Evolutionary conservation across 2,888 invertebrate genomes (phyloP).

Genomic region (Dasypogon diadema): DNA sequence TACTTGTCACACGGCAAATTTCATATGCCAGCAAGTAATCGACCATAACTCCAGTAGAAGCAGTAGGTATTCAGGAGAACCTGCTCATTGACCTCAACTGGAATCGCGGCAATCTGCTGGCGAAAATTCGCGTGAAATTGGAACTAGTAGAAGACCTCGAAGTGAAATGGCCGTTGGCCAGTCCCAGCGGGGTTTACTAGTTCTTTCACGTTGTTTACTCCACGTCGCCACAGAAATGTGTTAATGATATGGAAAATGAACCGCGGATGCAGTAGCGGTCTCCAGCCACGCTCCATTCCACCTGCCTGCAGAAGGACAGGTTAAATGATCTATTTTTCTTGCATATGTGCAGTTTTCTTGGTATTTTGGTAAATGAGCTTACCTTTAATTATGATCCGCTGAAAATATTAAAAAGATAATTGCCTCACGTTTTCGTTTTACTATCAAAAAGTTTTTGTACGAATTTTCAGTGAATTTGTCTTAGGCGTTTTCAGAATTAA

Average conservation of each 20-base stretch:
- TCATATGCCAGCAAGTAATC: not conserved
- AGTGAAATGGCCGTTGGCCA: slow-evolving; percentile 30
- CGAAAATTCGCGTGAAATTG: slow-evolving; percentile 10
- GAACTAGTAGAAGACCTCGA: slow-evolving; percentile 2
- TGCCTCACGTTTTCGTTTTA: too few species aligned
- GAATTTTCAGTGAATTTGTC: too few species aligned
- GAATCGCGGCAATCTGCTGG: not conserved
- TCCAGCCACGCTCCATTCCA: slow-evolving; percentile 5
- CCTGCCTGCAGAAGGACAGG: too few species aligned
- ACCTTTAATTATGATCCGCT: too few species aligned
- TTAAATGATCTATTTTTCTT: too few species aligned
- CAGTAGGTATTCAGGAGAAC: not conserved
- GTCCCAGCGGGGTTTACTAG: not conserved
- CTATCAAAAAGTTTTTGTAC: too few species aligned
- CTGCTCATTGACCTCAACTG: slow-evolving; percentile 48
- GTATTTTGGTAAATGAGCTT: too few species aligned
- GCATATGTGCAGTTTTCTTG: too few species aligned
- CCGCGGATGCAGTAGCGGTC: slow-evolving; percentile 45
- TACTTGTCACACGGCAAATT: slow-evolving; percentile 22
- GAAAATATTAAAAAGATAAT: too few species aligned
- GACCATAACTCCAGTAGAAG: not conserved
- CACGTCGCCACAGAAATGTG: slow-evolving; percentile 41
- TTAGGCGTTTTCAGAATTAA: too few species aligned
- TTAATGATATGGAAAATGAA: slow-evolving; percentile 49
- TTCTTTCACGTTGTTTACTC: not conserved